Conservation (phyloP, 1,140 invertebrate species). For the Listronotus oregonensis region DNA sequence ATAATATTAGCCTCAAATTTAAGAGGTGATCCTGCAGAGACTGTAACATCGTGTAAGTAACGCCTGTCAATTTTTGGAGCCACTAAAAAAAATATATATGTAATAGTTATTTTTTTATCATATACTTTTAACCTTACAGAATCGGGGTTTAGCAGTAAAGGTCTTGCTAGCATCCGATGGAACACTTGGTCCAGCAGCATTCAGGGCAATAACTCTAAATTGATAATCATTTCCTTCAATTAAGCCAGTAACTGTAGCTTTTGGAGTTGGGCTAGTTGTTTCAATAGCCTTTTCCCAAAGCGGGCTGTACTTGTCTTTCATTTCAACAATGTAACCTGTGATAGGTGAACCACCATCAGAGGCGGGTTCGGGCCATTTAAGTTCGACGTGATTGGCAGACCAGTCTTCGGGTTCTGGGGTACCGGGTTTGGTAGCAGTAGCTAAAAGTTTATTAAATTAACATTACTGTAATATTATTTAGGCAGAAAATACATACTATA, state of each 20-base stretch:
- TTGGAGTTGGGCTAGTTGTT: constrained; percentile 72
- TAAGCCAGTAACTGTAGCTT: constrained; percentile 80
- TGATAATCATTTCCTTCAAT: constrained; percentile 98
- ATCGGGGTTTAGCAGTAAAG: constrained; percentile 90
- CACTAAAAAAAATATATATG: constrained; percentile 61
- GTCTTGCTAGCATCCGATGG: constrained; percentile 86
- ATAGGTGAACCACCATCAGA: constrained; percentile 92
- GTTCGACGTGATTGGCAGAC: constrained; percentile 88
- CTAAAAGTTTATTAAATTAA: constrained; percentile 54
- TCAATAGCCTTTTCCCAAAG: constrained; percentile 91
- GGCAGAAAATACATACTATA: constrained; percentile 73
- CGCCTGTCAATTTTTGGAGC: constrained; percentile 94
- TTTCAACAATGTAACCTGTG: constrained; percentile 93
- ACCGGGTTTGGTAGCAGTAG: constrained; percentile 80
- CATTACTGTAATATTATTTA: constrained; percentile 12
- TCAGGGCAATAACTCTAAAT: constrained; percentile 95
- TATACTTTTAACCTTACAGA: constrained; percentile 61
- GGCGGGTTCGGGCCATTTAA: constrained; percentile 81
- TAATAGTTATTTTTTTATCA: constrained; percentile 12
- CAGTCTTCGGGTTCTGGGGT: constrained; percentile 87
- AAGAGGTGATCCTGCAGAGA: constrained; percentile 90
- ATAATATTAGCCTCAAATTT: constrained; percentile 90
- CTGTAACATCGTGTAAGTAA: constrained; percentile 83
- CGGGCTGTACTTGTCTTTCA: constrained; percentile 94
- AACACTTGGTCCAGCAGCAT: constrained; percentile 91